These are phyloP conservation scores for Plectrocnemia conspersa DNA, from an alignment of 1,140 invertebrate species.

Conservation along the genomic window DNA sequence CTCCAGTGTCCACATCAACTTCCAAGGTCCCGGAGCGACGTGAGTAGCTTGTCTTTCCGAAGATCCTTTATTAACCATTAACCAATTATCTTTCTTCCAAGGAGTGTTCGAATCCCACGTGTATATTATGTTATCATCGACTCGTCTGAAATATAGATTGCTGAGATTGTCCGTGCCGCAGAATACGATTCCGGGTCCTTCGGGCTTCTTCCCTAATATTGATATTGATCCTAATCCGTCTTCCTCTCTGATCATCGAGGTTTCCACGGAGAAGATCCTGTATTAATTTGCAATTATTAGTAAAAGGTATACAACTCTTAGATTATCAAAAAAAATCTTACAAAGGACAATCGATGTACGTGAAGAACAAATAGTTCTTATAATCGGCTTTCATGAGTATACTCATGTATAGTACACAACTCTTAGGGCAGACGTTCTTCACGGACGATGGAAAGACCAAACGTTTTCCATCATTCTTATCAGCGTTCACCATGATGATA, in stretches of 20 bases:
- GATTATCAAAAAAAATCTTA: conserved; percentile 5
- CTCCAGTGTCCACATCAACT: conserved; percentile 59
- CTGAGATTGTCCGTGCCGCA: conserved; percentile 19
- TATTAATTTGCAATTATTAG: not conserved
- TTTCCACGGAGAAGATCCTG: conserved; percentile 20
- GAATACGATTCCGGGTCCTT: conserved; percentile 14
- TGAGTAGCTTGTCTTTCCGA: conserved; percentile 15
- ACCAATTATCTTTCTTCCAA: conserved; percentile 14
- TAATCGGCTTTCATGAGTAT: conserved; percentile 12
- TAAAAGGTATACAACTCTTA: not conserved
- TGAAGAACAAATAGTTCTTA: conserved; percentile 22
- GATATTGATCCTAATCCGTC: not conserved
- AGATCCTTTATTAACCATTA: not conserved
- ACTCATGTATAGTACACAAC: conserved; percentile 15
- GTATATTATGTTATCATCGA: conserved; percentile 13
- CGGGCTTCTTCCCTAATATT: conserved; percentile 11
- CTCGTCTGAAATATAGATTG: conserved; percentile 20
- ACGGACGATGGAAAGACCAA: conserved; percentile 13
- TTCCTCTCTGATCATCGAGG: conserved; percentile 5
- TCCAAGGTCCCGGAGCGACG: conserved; percentile 54
- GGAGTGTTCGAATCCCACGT: conserved; percentile 24
- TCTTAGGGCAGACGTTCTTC: not conserved
- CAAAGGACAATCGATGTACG: conserved; percentile 21
- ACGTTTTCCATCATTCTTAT: conserved; percentile 12
- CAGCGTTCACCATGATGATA: conserved; percentile 14